These are phyloP conservation scores for Nymphalis io DNA, from an alignment of 1,140 invertebrate genomes.

Conservation along the genomic window DNA sequence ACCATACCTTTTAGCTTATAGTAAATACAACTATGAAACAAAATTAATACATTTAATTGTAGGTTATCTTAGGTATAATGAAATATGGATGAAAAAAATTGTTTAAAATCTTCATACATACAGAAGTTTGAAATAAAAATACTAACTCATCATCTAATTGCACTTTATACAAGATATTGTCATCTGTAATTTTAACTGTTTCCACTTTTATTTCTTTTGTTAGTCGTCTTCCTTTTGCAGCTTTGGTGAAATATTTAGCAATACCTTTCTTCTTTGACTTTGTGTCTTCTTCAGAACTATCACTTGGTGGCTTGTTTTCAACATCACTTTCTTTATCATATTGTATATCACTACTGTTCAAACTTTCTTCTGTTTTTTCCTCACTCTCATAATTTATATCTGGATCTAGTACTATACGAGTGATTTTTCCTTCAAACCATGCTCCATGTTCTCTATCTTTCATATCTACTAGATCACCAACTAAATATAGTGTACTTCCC, in stretches of 20 bases:
- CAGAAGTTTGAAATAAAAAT: background rate
- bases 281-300: constrained; percentile 31
- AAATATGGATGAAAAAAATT: too few relatives aligned
- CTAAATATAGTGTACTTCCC: constrained; percentile 82
- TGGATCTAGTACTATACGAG: constrained; percentile 63
- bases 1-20: too few relatives aligned
- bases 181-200: constrained; percentile 34
- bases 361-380: constrained; percentile 25
- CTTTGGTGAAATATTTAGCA: constrained; percentile 55
- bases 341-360: constrained; percentile 26
- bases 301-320: constrained; percentile 50
- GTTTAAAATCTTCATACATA: too few relatives aligned
- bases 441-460: constrained; percentile 80
- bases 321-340: constrained; percentile 47
- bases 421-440: constrained; percentile 85
- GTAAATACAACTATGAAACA: too few relatives aligned
- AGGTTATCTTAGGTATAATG: too few relatives aligned
- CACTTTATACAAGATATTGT: constrained; percentile 76
- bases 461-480: constrained; percentile 88
- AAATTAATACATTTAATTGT: too few relatives aligned
- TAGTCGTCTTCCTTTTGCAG: constrained; percentile 42
- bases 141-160: constrained; percentile 73
- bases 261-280: constrained; percentile 54
- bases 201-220: constrained; percentile 33
- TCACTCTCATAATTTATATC: constrained; percentile 28